Base-by-base conservation (phyloP, 1,140 invertebrate species). In the Ericerus pela region DNA sequence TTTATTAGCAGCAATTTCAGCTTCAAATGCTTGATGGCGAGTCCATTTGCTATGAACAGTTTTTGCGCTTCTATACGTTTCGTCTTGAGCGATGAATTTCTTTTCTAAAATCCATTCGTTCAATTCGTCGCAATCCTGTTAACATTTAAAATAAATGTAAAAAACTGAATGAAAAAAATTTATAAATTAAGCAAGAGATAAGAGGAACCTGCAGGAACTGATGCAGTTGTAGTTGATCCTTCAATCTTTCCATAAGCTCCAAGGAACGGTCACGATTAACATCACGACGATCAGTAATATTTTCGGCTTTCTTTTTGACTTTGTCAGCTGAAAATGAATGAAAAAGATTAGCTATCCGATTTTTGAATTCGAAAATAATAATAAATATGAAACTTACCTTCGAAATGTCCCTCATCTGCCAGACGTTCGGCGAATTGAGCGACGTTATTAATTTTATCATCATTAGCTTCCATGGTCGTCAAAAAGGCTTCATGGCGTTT, bases 41-140 rank as follows among this genome's bases (percentile, higher is more conserved):
- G 95, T 96, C 88, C 96, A 99, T 70, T 99, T 99, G 62, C 92
- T 96, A 68, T 99, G 96, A 14, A 99, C 88, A 5, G 96, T 99
- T 71, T 99, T 99, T 2, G 94, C 92, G 64, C 91, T 88, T 64
- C 91, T 74, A 69, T 99, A 99, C 0, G 95, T 96, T 65, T 99
- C 96, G 72, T 99, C 96, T 69, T 98, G 93, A 2, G 96, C 94
- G 54, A 90, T 93, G 59, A 96, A 92, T 67, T 95, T 92, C 75
- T 99, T 99, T 70, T 98, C 95, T 66, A 97, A 91, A 53, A 99
- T 88, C 96, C 96, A 99, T 75, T 96, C 92, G 71, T 83, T 91
- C 69, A 99, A 73, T 72, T 99, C 96, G 66, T 99, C 96, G 72
- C 95, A 96, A 72, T 99, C 94, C 67, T 79, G 70, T 2, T 59